Base-by-base conservation (phyloP, 1,140 invertebrate genomes). In the Propsilocerus akamusi region DNA sequence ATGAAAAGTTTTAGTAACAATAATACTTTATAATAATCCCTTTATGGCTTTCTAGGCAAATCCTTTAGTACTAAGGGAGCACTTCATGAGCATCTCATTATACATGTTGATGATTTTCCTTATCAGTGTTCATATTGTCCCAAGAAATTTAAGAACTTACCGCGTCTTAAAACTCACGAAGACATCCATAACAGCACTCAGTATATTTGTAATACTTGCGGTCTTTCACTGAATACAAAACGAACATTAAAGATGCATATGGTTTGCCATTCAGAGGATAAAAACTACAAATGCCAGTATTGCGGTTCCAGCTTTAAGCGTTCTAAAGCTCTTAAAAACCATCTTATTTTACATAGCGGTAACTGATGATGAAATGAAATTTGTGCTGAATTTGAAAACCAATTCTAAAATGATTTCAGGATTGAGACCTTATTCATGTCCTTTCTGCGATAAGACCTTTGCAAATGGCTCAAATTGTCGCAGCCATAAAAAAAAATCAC, bases 391-490 rank as follows among this genome's bases (percentile, higher is more conserved):
- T 26, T 67, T n/a, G n/a, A n/a, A n/a, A n/a, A n/a, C n/a, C n/a
- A n/a, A 69, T 53, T 51, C 68, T 5, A 69, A 68, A 17, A 52
- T 68, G 3, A 69, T 71, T 51, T 68, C 67, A 0, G 69, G 69
- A 14, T 58, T 67, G 24, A 50, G 66, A 17, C 69, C 69, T 4
- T 71, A 71, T 41, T 60, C 60, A 17, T 71, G 69, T 47, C 66
- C 66, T 22, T 71, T 69, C 49, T 71, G 69, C 52, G 58, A 62
- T 11, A 60, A 61, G 14, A 63, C 67, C n/a, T 71, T 71, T 56
- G 62, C 69, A 8, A 70, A 71, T 51, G 67, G 67, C 11, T 67
- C 67, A 11, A 71, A 71, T 50, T 71, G 69, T 54, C 58, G 69
- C 6, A 66, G 66, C 41, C 69, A 71, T 53, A 71, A 71, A 50